phyloP scores from a whole-genome alignment of 1,140 invertebrate species.

The Cherax quadricarinatus region DNA sequence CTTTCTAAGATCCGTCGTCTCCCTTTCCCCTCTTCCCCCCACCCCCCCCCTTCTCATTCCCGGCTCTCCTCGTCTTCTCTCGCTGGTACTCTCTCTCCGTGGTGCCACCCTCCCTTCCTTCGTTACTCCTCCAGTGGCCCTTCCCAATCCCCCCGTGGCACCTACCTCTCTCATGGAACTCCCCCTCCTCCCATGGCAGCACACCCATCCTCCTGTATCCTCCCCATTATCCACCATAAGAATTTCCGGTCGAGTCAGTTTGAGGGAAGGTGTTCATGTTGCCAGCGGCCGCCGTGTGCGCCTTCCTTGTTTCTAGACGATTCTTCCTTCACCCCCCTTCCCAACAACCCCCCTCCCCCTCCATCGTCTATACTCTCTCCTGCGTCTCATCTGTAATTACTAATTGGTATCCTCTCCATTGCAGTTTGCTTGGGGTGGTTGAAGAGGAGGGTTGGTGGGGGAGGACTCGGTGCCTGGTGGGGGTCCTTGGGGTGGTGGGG shows the following conservation, averaged over 20 bases:
- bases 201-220: neutral
- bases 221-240: constrained; percentile 1
- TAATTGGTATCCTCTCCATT: neutral
- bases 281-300: constrained; percentile 1
- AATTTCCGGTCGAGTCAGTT: constrained; percentile 26
- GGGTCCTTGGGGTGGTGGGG: neutral
- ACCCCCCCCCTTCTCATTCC: neutral
- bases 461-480: no score
- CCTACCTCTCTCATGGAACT: neutral
- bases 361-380: neutral
- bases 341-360: neutral
- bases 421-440: neutral
- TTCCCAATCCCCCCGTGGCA: neutral
- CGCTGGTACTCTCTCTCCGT: neutral
- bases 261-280: constrained; percentile 5
- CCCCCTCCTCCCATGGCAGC: neutral
- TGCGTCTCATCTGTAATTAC: neutral
- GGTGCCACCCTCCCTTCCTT: neutral
- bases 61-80: neutral
- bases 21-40: no score
- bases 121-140: neutral
- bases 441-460: no score
- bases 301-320: constrained; percentile 2
- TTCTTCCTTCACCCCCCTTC: neutral
- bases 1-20: no score